Evolutionary conservation across 2,888 invertebrate genomes (phyloP).

Genomic region (Sclerodermus sp.): DNA sequence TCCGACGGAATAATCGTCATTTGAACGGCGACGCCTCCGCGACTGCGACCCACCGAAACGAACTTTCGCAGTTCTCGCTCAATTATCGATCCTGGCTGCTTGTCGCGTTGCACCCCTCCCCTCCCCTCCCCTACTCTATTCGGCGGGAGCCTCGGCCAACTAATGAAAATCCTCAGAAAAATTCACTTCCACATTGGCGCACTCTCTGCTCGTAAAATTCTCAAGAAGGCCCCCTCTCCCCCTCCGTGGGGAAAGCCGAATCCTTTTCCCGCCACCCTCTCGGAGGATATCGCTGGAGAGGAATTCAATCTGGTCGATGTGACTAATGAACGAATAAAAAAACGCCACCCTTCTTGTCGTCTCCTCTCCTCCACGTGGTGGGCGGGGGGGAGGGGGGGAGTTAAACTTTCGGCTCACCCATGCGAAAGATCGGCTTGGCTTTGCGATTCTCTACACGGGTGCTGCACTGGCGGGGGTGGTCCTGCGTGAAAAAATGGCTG

Average conservation of each 20-base stretch:
- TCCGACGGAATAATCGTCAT: not conserved
- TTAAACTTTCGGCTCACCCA: too few species aligned
- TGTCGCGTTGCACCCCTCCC: not conserved
- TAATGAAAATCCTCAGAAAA: slow-evolving; percentile 31
- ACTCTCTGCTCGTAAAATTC: slow-evolving; percentile 19
- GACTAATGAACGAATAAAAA: slow-evolving; percentile 53
- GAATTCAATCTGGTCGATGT: slow-evolving; percentile 48
- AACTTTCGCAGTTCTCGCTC: too few species aligned
- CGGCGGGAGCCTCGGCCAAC: slow-evolving; percentile 12
- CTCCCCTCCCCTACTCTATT: slow-evolving; percentile 19
- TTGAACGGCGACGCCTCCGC: too few species aligned
- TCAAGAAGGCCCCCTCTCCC: slow-evolving; percentile 13
- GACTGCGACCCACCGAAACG: too few species aligned
- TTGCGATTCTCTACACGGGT: too few species aligned
- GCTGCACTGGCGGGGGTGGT: too few species aligned
- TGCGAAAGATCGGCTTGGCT: too few species aligned
- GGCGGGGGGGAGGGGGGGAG: too few species aligned
- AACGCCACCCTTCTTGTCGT: slow-evolving; percentile 9
- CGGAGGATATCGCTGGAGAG: slow-evolving; percentile 22
- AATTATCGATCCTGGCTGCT: not conserved
- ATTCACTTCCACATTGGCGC: slow-evolving; percentile 21
- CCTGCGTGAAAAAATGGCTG: too few species aligned
- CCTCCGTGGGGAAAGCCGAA: not conserved
- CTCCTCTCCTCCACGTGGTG: too few species aligned
- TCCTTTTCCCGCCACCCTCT: slow-evolving; percentile 2